Percentiles rank a stretch among this genome's conserved stretches.
These are phyloP conservation scores for Euwallacea fornicatus DNA, from an alignment of 1,140 invertebrate genomes.

Conservation along the genomic window DNA sequence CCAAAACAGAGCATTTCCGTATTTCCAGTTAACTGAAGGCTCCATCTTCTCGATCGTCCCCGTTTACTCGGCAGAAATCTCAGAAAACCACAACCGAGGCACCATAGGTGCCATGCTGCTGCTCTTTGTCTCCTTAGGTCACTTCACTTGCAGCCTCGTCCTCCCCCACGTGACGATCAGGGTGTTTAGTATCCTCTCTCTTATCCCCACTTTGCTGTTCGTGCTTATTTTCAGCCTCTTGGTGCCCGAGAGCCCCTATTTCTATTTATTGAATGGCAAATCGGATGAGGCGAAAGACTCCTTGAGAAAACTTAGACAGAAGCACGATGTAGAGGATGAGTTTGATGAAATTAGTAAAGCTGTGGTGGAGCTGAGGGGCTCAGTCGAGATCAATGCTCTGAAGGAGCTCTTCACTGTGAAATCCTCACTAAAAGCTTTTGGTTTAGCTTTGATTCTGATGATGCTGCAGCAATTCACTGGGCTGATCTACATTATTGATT, in stretches of 20 bases:
- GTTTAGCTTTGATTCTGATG: conserved; percentile 69
- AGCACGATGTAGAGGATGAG: conserved; percentile 61
- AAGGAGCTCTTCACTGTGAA: conserved; percentile 55
- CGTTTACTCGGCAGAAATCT: conserved; percentile 58
- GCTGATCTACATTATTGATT: conserved; percentile 80
- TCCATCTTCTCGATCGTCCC: conserved; percentile 55
- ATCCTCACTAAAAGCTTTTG: conserved; percentile 64
- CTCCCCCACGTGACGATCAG: conserved; percentile 62
- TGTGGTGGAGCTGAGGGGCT: conserved; percentile 35
- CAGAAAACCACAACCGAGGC: conserved; percentile 50
- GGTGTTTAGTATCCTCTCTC: conserved; percentile 56
- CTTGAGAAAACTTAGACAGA: conserved; percentile 37
- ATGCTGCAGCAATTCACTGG: conserved; percentile 76
- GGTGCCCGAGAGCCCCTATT: conserved; percentile 74
- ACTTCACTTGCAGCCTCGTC: conserved; percentile 56
- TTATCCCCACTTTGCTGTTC: conserved; percentile 55
- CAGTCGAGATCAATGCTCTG: conserved; percentile 52
- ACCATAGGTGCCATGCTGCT: conserved; percentile 62
- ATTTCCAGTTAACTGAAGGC: not conserved
- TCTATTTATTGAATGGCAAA: conserved; percentile 23
- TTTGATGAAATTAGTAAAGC: conserved; percentile 57
- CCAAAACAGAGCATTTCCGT: too few species aligned
- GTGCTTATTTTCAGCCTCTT: conserved; percentile 56
- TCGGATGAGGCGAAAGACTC: conserved; percentile 20
- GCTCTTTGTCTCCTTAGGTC: conserved; percentile 54